Evolutionary conservation across 2,888 invertebrate genomes (phyloP), one percentile per base, ranked within the genome.

Genomic region (Drosophila koepferae): DNA sequence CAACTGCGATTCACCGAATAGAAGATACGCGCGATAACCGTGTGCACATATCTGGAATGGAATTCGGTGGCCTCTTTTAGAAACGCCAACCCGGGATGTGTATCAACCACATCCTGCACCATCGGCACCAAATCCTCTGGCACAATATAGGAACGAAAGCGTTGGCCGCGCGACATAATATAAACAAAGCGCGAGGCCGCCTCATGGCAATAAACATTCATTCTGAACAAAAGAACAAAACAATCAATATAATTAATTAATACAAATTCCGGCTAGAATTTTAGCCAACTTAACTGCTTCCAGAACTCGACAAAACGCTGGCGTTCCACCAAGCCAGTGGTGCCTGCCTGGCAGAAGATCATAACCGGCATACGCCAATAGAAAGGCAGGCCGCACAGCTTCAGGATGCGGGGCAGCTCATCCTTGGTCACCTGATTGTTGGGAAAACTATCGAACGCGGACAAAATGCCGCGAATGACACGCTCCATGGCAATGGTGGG

Each of bases 311-410:
- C 95, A 93, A 98, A 98, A 89, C 96, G 95, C 92, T 96, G 96
- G 82, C 96, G 95, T 84, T 98, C 97, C 74, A 98, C 95, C 58
- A 94, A 95, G 94, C 94, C 95, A 90, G 93, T 96, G 92, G 94
- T 95, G 94, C 93, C 96, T 94, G 92, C 96, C 95, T 93, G 97
- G 41, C 97, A 96, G 59, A 97, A 97, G 76, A 97, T 95, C 94
- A 98, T 99, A 72, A 99, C 94, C n/a, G 99, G 97, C 92, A 97
- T 96, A 93, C 99, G 99, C 99, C 99, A 99, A 94, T 99, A 99
- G 65, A 98, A 95, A 14, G 99, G 98, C 83, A 99, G 94, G 80
- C 97, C 97, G 93, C 98, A 98, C 38, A 98, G 97, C 94, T 98
- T 95, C 44, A 96, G 94, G 88, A 96, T 95, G 92, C 94, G 94